A percentile compares a stretch with the other conserved stretches of the same genome.
These are phyloP conservation scores for Galerucella nymphaeae DNA, from an alignment of 2,888 invertebrate species.

Conservation along the genomic window DNA sequence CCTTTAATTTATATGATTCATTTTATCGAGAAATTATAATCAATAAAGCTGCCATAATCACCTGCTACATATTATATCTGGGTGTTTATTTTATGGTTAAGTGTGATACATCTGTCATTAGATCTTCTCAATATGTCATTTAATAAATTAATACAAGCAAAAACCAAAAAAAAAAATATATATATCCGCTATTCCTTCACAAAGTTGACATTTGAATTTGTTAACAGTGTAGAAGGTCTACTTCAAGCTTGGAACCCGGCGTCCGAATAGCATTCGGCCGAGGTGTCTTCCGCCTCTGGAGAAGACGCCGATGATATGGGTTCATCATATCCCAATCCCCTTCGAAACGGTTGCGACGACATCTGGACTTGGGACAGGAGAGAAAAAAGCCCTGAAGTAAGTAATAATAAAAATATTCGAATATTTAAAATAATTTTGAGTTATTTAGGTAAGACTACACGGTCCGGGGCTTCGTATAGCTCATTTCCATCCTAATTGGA, in stretches of 20 bases:
- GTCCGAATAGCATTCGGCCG: constrained; percentile 45
- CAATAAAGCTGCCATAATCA: constrained; percentile 42
- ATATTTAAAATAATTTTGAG: no score
- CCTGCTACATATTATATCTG: constrained; percentile 17
- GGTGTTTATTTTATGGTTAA: background rate
- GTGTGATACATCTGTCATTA: no score
- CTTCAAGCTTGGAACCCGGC: constrained; percentile 38
- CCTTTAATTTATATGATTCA: background rate
- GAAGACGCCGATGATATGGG: constrained; percentile 34
- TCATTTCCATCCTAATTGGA: constrained; percentile 81
- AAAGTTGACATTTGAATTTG: background rate
- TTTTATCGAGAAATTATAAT: constrained; percentile 37
- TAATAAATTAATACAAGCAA: no score
- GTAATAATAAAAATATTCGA: background rate
- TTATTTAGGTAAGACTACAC: constrained; percentile 66
- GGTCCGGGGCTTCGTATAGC: constrained; percentile 70
- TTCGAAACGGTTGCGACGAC: constrained; percentile 67
- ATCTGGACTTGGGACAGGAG: constrained; percentile 76
- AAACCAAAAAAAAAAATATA: no score
- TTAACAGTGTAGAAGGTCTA: constrained; percentile 41
- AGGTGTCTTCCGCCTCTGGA: constrained; percentile 36
- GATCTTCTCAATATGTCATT: no score
- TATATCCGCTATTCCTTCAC: no score
- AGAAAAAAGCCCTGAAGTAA: constrained; percentile 66
- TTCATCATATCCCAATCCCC: constrained; percentile 42